A percentile compares a stretch with the other conserved stretches of the same genome.
Evolutionary conservation across 2,113 vertebrate genomes (phyloP).

Genomic region (Strix aluco): DNA sequence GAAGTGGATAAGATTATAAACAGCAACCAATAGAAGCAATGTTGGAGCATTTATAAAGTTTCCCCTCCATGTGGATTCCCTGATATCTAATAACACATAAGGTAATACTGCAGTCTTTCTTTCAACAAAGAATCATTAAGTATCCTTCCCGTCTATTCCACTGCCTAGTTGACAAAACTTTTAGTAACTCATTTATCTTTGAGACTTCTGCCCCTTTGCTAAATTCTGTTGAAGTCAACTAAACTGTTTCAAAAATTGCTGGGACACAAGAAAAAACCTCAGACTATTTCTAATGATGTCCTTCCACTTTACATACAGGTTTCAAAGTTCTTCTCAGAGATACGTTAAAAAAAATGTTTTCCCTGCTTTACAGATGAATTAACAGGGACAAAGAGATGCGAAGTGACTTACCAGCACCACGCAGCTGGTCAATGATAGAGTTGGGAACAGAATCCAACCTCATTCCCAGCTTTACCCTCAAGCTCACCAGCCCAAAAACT

Average conservation of each 20-base stretch:
- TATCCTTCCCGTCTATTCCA: neutral
- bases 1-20: neutral
- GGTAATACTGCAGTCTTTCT: neutral
- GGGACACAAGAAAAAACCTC: neutral
- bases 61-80: neutral
- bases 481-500: neutral
- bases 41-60: neutral
- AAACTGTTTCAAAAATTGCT: neutral
- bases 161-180: neutral
- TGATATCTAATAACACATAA: neutral
- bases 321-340: neutral
- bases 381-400: neutral
- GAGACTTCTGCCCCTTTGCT: neutral
- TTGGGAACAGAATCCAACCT: neutral
- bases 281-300: neutral
- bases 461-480: neutral
- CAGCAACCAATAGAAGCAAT: neutral
- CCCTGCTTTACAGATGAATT: neutral
- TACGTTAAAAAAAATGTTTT: neutral
- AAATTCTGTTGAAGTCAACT: neutral
- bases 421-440: neutral
- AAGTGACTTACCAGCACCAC: neutral
- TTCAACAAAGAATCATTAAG: neutral
- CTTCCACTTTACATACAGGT: neutral
- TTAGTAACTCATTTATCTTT: neutral